Conservation (phyloP, 2,797 vertebrate species). For the Girardinus metallicus region DNA sequence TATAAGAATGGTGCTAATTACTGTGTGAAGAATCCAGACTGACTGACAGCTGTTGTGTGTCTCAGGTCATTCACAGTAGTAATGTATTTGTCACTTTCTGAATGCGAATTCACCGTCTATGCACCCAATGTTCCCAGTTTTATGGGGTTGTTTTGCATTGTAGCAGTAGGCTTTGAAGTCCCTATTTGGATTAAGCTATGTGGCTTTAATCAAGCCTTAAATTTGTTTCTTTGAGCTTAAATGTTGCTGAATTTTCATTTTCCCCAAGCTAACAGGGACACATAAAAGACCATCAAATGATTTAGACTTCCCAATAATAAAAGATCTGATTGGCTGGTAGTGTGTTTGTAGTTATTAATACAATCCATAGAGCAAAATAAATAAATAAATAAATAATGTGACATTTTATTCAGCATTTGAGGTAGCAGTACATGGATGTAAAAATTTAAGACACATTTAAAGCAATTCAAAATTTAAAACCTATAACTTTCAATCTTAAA, state of each 20-base stretch:
- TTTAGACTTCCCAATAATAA: background rate
- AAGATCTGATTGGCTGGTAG: background rate
- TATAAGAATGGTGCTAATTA: background rate
- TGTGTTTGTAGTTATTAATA: background rate
- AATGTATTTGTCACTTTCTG: background rate
- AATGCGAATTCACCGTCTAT: background rate
- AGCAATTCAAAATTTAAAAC: background rate
- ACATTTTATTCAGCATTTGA: background rate
- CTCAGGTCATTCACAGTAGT: background rate
- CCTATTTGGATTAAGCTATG: background rate
- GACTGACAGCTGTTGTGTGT: background rate
- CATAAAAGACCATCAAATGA: background rate
- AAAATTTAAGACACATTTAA: background rate
- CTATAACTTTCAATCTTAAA: no score
- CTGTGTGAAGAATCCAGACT: background rate
- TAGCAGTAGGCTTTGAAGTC: background rate
- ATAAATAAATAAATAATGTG: no score
- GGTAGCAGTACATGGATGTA: background rate
- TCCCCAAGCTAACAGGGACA: background rate
- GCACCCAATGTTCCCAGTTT: background rate
- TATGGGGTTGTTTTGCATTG: background rate
- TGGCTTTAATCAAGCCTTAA: background rate
- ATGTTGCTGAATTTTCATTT: background rate
- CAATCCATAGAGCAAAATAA: background rate
- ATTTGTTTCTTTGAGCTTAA: background rate